Conservation (phyloP, 2,797 vertebrate genomes). For the Xyrichtys novacula region DNA sequence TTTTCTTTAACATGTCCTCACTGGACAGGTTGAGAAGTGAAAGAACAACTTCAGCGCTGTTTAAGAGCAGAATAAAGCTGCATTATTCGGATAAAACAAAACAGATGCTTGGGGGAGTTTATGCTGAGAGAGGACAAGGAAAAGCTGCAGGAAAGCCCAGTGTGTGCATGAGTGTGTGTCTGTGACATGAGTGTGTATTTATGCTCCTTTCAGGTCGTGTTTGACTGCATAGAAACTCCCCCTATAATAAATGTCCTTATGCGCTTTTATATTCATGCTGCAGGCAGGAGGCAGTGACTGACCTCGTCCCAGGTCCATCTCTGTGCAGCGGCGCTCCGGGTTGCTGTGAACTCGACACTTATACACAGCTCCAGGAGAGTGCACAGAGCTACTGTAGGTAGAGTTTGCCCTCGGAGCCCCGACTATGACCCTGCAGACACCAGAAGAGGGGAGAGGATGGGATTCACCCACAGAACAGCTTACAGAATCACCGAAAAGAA, state of each 20-base stretch:
- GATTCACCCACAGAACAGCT: constrained; percentile 9
- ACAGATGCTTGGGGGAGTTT: constrained; percentile 71
- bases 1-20: constrained; percentile 51
- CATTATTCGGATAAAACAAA: constrained; percentile 80
- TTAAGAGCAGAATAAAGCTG: constrained; percentile 55
- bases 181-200: constrained; percentile 9
- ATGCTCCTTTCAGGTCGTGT: not conserved
- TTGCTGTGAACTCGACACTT: constrained; percentile 98
- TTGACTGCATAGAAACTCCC: not conserved
- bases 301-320: constrained; percentile 98
- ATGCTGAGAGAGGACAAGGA: constrained; percentile 41
- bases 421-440: constrained; percentile 91
- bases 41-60: constrained; percentile 60
- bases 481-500: not conserved
- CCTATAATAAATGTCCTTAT: not conserved
- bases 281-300: constrained; percentile 61
- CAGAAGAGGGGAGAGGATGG: constrained; percentile 34
- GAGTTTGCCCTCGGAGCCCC: constrained; percentile 96
- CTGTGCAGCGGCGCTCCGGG: constrained; percentile 95
- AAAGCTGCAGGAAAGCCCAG: constrained; percentile 32
- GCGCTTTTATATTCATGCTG: constrained; percentile 24
- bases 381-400: constrained; percentile 91
- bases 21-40: constrained; percentile 28
- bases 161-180: constrained; percentile 10
- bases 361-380: constrained; percentile 94